These are phyloP conservation scores for Phaedon cochleariae DNA, from an alignment of 2,888 invertebrate genomes.

Conservation along the genomic window DNA sequence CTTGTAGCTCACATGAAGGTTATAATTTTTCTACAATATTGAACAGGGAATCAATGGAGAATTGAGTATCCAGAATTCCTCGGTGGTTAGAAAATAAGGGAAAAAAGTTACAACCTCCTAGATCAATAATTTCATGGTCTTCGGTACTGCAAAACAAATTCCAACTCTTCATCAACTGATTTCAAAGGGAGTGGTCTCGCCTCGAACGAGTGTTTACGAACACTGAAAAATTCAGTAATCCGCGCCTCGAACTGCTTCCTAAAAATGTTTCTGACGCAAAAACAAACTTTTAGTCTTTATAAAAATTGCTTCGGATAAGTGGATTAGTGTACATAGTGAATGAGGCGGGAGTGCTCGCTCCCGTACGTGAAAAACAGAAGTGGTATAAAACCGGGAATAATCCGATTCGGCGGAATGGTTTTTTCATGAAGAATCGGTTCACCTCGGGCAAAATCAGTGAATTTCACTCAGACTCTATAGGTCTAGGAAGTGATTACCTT, in stretches of 20 bases:
- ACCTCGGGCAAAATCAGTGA: too few relatives aligned
- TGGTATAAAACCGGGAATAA: neutral
- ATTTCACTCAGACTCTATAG: too few relatives aligned
- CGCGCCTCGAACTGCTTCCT: neutral
- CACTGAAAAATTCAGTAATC: neutral
- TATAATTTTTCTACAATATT: too few relatives aligned
- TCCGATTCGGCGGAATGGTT: neutral
- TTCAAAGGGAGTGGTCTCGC: neutral
- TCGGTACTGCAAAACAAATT: too few relatives aligned
- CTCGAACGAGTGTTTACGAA: neutral
- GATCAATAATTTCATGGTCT: too few relatives aligned
- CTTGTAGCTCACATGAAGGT: too few relatives aligned
- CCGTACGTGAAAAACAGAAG: neutral
- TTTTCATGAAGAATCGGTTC: neutral
- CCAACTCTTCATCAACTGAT: neutral
- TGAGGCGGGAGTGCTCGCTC: neutral
- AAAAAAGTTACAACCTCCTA: too few relatives aligned
- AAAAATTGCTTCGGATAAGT: constrained; percentile 24
- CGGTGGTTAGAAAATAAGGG: too few relatives aligned
- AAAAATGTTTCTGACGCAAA: neutral
- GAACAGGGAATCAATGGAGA: too few relatives aligned
- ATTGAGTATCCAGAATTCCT: too few relatives aligned
- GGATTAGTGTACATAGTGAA: constrained; percentile 12
- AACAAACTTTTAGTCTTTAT: constrained; percentile 13
- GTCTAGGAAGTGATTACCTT: too few relatives aligned